Conservation (phyloP, 2,797 vertebrate species). For the Acrossocheilus wenchowensis region DNA sequence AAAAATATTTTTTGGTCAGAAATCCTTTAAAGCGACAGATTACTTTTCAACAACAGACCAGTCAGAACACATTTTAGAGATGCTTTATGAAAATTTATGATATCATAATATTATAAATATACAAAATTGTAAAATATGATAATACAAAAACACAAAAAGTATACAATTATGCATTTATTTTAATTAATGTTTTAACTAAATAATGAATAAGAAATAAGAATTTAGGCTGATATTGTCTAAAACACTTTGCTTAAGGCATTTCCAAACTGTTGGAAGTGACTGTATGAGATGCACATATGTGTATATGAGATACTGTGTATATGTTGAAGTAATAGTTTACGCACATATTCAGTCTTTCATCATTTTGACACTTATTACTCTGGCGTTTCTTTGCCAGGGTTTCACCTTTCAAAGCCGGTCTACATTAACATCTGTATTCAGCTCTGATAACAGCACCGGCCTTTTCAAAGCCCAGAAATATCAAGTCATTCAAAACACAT, state of each 20-base stretch:
- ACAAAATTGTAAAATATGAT: neutral
- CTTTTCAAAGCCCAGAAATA: constrained; percentile 64
- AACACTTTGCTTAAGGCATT: neutral
- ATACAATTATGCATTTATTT: neutral
- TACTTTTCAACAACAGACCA: neutral
- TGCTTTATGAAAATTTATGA: neutral
- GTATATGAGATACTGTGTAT: neutral
- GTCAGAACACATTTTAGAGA: neutral
- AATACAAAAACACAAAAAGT: neutral
- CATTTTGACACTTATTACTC: constrained; percentile 42
- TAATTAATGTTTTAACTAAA: no score
- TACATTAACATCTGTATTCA: constrained; percentile 63
- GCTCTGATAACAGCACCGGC: constrained; percentile 52
- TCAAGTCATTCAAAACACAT: constrained; percentile 56
- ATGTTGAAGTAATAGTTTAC: constrained; percentile 10
- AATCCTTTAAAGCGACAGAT: no score
- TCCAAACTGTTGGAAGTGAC: neutral
- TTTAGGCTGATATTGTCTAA: neutral
- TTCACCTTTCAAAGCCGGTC: constrained; percentile 59
- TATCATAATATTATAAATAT: neutral
- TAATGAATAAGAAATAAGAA: neutral
- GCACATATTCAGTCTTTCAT: constrained; percentile 24
- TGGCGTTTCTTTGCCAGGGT: constrained; percentile 39
- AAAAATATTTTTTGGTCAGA: neutral
- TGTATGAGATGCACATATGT: neutral